Evolutionary conservation across 2,113 vertebrate genomes (phyloP), one percentile per base, ranked within the genome.

Genomic region (Dasyurus viverrinus): DNA sequence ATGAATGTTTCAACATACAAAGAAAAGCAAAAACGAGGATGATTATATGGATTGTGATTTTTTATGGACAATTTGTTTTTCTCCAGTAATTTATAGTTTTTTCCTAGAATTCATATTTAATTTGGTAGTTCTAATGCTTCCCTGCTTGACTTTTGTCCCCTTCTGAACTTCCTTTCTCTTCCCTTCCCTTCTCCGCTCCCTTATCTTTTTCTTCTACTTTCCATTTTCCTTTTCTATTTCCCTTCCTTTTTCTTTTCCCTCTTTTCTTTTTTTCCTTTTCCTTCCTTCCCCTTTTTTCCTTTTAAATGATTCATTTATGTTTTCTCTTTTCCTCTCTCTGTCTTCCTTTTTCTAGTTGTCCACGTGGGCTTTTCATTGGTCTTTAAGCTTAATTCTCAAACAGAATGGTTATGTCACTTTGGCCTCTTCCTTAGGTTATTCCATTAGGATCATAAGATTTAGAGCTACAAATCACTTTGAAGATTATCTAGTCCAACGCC

Each of bases 291-390:
- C n/a, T 19, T 14, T 76, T n/a, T 76, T n/a, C 36, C 0, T n/a
- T 76, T 76, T 76, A 76, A 19, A n/a, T 76, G 60, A 76, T 76
- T 76, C 36, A n/a, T 76, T n/a, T 60, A 30, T 60, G 2, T 36
- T 60, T 36, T 60, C 27, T 12, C 55, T 55, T 55, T 1, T 26
- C 54, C 6, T 26, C 54, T 55, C 24, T n/a, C 14, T 7, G 3
- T 2, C 0, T 96, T 95, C 95, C 76, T 93, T 68, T 93, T 93
- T 93, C 93, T 93, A 93, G 92, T 95, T 93, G n/a, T 53, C 52
- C 57, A 92, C 12, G 30, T 91, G 91, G 91, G 36, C 48, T 57
- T 95, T 91, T 47, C 48, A n/a, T 16, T 46, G 52, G 95, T 91
- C 91, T 90, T 57, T 36, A 94, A 27, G 92, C 48, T 60, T 93